A percentile compares a stretch with the other conserved stretches of the same genome.
Conservation (phyloP, 2,888 invertebrate species). For the Eupelmus urozonus region DNA sequence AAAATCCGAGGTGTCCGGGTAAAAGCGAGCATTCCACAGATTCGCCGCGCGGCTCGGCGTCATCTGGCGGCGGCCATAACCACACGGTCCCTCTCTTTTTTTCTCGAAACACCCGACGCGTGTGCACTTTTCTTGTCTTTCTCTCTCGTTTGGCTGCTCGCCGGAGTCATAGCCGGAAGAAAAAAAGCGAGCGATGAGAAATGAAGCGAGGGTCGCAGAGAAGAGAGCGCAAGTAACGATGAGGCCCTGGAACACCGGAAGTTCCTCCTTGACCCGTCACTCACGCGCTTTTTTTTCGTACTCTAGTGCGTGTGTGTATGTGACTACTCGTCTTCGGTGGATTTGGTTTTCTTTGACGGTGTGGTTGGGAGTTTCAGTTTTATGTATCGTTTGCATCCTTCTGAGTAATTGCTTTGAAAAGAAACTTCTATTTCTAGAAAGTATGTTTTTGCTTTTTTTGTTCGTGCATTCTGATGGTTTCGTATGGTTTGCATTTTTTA, state of each 20-base stretch:
- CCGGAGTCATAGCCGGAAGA: not conserved
- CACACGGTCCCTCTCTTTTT: not conserved
- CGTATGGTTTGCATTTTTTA: no score
- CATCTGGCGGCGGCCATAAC: slow-evolving; percentile 32
- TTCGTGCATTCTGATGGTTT: no score
- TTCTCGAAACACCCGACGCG: not conserved
- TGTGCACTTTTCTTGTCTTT: not conserved
- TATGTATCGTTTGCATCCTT: slow-evolving; percentile 33
- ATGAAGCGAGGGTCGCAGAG: not conserved
- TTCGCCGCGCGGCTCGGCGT: slow-evolving; percentile 32
- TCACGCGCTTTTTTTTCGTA: slow-evolving; percentile 21
- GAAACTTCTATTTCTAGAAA: no score
- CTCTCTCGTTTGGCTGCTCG: not conserved
- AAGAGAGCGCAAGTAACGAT: not conserved
- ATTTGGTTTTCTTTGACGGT: not conserved
- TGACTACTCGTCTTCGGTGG: not conserved
- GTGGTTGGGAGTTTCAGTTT: not conserved
- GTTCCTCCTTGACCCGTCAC: slow-evolving; percentile 60
- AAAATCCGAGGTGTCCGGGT: slow-evolving; percentile 15
- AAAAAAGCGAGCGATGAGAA: slow-evolving; percentile 19
- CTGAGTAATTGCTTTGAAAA: no score
- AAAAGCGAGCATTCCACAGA: slow-evolving; percentile 42
- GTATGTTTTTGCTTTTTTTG: no score
- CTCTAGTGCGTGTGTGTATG: not conserved
- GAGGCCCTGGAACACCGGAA: slow-evolving; percentile 42